These are phyloP conservation scores for Rousettus madagascariensis DNA, from an alignment of 2,797 vertebrate species.

Conservation along the genomic window DNA sequence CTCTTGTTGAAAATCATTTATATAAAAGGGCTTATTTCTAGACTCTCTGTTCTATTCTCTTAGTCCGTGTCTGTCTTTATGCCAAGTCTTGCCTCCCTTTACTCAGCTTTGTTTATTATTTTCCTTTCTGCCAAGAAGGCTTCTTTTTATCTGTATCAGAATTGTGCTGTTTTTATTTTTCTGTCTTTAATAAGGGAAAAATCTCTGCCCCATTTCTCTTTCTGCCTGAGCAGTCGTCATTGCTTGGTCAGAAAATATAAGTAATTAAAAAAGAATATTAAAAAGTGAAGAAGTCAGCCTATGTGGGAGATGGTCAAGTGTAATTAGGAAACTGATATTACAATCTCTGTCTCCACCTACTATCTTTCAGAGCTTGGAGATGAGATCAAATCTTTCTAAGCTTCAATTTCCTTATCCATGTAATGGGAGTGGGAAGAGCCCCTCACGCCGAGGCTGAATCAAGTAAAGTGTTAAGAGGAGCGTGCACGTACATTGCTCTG, in stretches of 20 bases:
- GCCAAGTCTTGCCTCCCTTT: background rate
- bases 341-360: background rate
- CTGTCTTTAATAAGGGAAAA: background rate
- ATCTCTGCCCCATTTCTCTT: background rate
- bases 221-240: background rate
- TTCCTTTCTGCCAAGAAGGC: background rate
- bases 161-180: background rate
- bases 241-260: background rate
- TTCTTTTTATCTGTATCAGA: background rate
- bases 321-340: background rate
- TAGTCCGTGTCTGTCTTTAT: background rate
- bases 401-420: background rate
- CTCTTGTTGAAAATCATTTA: background rate
- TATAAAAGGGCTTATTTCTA: background rate
- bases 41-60: background rate
- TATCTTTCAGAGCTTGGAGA: background rate
- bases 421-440: background rate
- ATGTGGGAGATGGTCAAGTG: background rate
- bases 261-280: background rate
- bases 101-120: background rate
- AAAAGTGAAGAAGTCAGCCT: background rate
- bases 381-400: background rate
- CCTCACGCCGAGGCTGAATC: fast-evolving
- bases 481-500: background rate
- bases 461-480: background rate